These are phyloP conservation scores for Aldrovandia affinis DNA, from an alignment of 2,797 vertebrate genomes.

Conservation along the genomic window DNA sequence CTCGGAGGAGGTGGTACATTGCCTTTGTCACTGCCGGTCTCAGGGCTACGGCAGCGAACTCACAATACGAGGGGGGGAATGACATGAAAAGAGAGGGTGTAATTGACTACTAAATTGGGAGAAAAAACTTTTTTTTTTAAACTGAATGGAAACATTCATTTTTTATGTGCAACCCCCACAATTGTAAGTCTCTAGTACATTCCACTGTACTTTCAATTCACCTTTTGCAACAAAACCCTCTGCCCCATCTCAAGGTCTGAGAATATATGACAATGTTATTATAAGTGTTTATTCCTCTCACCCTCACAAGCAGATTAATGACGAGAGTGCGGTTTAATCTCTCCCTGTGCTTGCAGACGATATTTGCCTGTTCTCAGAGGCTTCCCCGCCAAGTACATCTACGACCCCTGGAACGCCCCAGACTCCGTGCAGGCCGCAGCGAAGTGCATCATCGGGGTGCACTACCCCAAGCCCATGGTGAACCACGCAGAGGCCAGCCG, in stretches of 20 bases:
- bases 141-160: too few species aligned
- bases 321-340: conserved; percentile 59
- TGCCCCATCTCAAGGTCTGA: neutral
- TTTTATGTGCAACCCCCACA: too few species aligned
- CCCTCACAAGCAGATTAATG: neutral
- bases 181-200: neutral
- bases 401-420: conserved; percentile 79
- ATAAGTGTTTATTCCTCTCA: neutral
- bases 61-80: too few species aligned
- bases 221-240: neutral
- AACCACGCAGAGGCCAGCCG: conserved; percentile 77
- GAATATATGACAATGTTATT: neutral
- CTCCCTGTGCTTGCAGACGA: conserved; percentile 71
- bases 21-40: too few species aligned
- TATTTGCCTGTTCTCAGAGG: conserved; percentile 78
- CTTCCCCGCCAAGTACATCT: conserved; percentile 79
- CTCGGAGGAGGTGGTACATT: too few species aligned
- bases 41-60: too few species aligned
- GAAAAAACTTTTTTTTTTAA: too few species aligned
- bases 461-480: conserved; percentile 80
- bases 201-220: neutral
- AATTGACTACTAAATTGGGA: too few species aligned
- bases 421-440: conserved; percentile 71
- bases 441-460: conserved; percentile 73
- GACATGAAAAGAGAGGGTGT: too few species aligned